These are phyloP conservation scores for Patella ulyssiponensis DNA, from an alignment of 2,888 invertebrate genomes.

Conservation along the genomic window DNA sequence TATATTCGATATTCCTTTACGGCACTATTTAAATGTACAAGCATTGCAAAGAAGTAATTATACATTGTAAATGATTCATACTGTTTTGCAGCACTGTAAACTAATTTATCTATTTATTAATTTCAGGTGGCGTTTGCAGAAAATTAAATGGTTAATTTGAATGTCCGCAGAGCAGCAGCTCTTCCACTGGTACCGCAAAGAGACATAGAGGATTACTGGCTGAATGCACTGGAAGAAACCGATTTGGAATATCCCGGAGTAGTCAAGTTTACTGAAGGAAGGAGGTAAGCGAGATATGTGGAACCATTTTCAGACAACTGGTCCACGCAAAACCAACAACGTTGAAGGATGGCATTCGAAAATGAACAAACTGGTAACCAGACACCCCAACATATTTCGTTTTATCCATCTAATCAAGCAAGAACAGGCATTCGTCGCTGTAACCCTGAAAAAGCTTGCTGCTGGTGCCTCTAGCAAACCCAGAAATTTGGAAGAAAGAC, in stretches of 20 bases:
- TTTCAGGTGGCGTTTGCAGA: too few species aligned
- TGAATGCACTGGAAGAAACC: not conserved
- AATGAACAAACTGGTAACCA: not conserved
- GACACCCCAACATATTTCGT: too few species aligned
- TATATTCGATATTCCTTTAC: too few species aligned
- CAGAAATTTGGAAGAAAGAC: not conserved
- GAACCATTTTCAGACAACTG: not conserved
- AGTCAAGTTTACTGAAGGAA: not conserved
- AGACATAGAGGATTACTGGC: not conserved
- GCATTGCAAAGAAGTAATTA: too few species aligned
- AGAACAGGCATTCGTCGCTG: too few species aligned
- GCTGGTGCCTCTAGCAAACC: not conserved
- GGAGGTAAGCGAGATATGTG: not conserved
- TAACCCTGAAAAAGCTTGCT: not conserved
- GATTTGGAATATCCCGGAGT: not conserved
- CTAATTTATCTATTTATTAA: too few species aligned
- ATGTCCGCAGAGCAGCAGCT: not conserved
- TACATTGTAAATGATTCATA: too few species aligned
- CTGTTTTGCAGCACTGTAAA: too few species aligned
- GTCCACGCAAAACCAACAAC: not conserved
- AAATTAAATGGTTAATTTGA: not conserved
- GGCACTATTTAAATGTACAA: too few species aligned
- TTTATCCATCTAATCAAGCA: too few species aligned
- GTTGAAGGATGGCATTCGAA: not conserved
- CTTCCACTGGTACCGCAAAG: not conserved